Percentiles rank a stretch among this genome's conserved stretches.
Evolutionary conservation across 2,797 vertebrate species (phyloP).

Genomic region (Glyptemys insculpta): DNA sequence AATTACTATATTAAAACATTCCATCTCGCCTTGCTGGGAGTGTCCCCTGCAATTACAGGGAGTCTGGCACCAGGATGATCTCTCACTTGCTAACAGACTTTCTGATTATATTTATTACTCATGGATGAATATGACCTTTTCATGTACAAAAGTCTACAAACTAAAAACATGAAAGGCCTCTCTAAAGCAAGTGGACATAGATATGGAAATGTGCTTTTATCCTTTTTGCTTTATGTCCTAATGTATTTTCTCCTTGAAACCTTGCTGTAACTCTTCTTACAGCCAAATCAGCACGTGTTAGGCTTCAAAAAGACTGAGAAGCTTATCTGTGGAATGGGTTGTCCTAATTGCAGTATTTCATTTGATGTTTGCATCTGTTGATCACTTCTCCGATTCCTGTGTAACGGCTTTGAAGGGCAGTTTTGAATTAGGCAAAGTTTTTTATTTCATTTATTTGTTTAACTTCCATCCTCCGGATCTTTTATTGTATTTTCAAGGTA

Average conservation of each 20-base stretch:
- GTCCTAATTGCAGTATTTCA: background rate
- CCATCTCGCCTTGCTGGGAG: background rate
- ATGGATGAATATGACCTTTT: background rate
- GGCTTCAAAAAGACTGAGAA: background rate
- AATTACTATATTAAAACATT: background rate
- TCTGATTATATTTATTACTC: background rate
- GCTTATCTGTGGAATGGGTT: background rate
- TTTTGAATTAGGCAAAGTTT: background rate
- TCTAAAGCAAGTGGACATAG: background rate
- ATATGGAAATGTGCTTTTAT: background rate
- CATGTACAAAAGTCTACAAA: background rate
- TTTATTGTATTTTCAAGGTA: background rate
- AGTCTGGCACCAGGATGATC: rapidly evolving
- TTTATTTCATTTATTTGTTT: background rate
- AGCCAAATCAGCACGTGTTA: background rate
- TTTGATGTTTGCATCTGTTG: background rate
- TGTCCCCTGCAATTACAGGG: rapidly evolving
- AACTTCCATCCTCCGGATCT: background rate
- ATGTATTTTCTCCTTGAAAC: background rate
- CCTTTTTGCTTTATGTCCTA: background rate
- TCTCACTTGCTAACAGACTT: background rate
- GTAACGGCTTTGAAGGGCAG: background rate
- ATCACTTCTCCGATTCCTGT: slow-evolving; percentile 8
- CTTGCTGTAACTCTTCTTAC: background rate
- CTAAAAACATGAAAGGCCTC: background rate